Percentiles rank a stretch among this genome's conserved stretches.
Evolutionary conservation across 2,797 vertebrate species (phyloP).

Genomic region (Macroramphosus scolopax): DNA sequence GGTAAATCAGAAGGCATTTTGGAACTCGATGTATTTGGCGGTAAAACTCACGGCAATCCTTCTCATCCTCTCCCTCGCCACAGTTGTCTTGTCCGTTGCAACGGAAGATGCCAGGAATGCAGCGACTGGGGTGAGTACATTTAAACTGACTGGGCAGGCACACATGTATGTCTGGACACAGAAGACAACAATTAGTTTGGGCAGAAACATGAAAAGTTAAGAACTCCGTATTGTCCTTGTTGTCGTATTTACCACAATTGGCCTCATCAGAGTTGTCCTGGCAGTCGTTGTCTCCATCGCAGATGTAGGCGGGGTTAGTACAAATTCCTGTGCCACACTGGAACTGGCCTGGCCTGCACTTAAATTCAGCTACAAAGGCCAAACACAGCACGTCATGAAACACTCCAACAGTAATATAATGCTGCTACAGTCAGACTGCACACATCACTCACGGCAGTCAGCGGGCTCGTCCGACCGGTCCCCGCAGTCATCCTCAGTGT

Average conservation of each 20-base stretch:
- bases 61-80: conserved; percentile 95
- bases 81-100: conserved; percentile 99
- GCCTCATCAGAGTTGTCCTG: conserved; percentile 94
- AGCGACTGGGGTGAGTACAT: conserved; percentile 94
- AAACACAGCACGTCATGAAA: neutral
- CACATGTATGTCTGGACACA: conserved; percentile 89
- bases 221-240: neutral
- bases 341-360: conserved; percentile 90
- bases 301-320: conserved; percentile 92
- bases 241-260: conserved; percentile 84
- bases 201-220: neutral
- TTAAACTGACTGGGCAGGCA: conserved; percentile 98
- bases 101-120: conserved; percentile 96
- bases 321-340: conserved; percentile 94
- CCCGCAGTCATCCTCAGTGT: conserved; percentile 93
- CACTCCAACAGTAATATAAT: neutral
- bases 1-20: too few relatives aligned
- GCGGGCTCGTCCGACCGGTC: conserved; percentile 91
- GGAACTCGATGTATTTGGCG: too few relatives aligned
- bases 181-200: neutral
- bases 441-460: conserved; percentile 86
- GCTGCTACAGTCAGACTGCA: neutral
- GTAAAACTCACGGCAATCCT: conserved; percentile 90
- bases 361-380: conserved; percentile 85
- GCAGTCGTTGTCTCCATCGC: conserved; percentile 94